These are phyloP conservation scores for Silurus asotus DNA, from an alignment of 2,113 vertebrate species.

Conservation along the genomic window DNA sequence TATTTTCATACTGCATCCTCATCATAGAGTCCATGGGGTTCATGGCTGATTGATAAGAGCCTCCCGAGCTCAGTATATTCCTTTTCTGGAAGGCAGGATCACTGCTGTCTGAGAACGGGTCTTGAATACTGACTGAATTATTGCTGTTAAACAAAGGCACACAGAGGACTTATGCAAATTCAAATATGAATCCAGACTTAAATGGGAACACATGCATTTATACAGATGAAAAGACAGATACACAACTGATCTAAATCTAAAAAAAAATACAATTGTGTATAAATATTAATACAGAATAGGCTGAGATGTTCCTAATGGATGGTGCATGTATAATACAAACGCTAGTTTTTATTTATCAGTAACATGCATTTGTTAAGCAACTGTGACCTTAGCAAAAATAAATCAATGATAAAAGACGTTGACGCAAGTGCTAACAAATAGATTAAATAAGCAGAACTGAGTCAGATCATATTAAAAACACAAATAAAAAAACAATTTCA, in stretches of 20 bases:
- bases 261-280: not conserved
- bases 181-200: not conserved
- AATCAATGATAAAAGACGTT: conserved; percentile 29
- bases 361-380: conserved; percentile 31
- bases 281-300: not conserved
- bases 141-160: conserved; percentile 67
- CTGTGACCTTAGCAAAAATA: conserved; percentile 12
- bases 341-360: not conserved
- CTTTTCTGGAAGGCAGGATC: conserved; percentile 87
- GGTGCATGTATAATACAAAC: not conserved
- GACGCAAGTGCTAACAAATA: conserved; percentile 23
- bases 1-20: conserved; percentile 90
- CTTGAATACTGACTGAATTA: conserved; percentile 84
- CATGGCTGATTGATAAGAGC: conserved; percentile 87
- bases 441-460: conserved; percentile 28
- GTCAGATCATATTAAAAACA: conserved; percentile 34
- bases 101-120: conserved; percentile 87
- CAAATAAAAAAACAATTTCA: conserved; percentile 5
- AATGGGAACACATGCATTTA: conserved; percentile 9
- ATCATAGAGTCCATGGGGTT: conserved; percentile 80
- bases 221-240: not conserved
- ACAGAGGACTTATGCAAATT: conserved; percentile 77
- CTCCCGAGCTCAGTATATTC: conserved; percentile 84
- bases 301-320: not conserved
- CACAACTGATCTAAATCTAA: not conserved